Percentiles rank a stretch among this genome's conserved stretches.
These are phyloP conservation scores for Anneissia japonica DNA, from an alignment of 35 echinoderm and acorn worm species.

Conservation along the genomic window DNA sequence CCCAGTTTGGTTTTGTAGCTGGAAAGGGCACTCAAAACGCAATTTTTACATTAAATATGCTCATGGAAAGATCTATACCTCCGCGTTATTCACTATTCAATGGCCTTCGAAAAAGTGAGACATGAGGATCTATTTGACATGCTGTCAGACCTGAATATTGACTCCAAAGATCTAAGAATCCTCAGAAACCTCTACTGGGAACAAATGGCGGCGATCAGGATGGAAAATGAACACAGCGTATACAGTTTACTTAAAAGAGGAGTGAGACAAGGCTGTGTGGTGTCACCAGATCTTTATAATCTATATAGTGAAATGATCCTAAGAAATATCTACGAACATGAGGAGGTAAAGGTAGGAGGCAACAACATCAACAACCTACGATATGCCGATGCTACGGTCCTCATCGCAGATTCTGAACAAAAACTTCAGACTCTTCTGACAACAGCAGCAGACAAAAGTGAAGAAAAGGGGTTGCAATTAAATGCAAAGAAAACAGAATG, in stretches of 20 bases:
- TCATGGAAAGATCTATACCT: neutral
- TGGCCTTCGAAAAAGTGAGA: neutral
- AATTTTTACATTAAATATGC: neutral
- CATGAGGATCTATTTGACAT: neutral
- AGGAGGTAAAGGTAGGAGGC: neutral
- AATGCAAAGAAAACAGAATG: too few relatives aligned
- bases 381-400: conserved; percentile 7
- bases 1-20: conserved; percentile 11
- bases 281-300: conserved; percentile 3
- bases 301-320: conserved; percentile 3
- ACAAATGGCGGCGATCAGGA: neutral
- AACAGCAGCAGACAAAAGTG: neutral
- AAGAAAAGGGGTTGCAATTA: neutral
- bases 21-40: neutral
- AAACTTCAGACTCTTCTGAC: neutral
- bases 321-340: neutral
- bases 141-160: neutral
- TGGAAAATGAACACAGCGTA: neutral
- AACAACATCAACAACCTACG: neutral
- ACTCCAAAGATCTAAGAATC: neutral
- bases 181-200: conserved; percentile 6
- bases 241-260: neutral
- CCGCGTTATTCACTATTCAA: neutral
- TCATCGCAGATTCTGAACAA: neutral
- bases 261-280: conserved; percentile 17